A percentile compares a stretch with the other conserved stretches of the same genome.
These are phyloP conservation scores for Papilio demoleus DNA, from an alignment of 2,888 invertebrate genomes.

Conservation along the genomic window DNA sequence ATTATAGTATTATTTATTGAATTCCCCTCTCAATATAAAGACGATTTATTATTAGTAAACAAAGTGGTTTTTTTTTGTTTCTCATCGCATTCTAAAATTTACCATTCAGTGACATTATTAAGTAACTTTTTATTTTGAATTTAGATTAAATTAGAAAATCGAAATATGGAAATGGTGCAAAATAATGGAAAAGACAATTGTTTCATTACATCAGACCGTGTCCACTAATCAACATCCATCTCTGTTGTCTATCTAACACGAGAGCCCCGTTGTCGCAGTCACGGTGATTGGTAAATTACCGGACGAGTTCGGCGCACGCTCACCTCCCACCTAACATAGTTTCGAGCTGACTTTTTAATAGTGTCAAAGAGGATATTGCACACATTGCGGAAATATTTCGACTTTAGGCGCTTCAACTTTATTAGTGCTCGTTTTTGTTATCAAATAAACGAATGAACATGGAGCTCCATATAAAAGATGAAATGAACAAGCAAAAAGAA, in stretches of 20 bases:
- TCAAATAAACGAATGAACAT: background rate
- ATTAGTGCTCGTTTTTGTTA: constrained; percentile 12
- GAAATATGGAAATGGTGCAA: constrained; percentile 15
- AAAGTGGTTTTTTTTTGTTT: background rate
- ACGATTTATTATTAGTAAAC: constrained; percentile 45
- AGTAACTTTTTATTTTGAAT: too few species aligned
- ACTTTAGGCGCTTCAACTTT: background rate
- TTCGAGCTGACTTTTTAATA: constrained; percentile 42
- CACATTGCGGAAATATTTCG: constrained; percentile 31
- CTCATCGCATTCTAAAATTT: background rate
- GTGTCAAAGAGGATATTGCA: constrained; percentile 36
- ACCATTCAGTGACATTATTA: background rate
- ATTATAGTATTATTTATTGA: constrained; percentile 29
- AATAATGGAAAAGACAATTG: constrained; percentile 10
- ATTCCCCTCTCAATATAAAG: constrained; percentile 22
- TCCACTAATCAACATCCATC: constrained; percentile 47
- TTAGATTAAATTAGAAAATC: background rate
- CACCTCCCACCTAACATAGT: constrained; percentile 62
- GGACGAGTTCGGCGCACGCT: constrained; percentile 67
- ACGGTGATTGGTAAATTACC: constrained; percentile 76
- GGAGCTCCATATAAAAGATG: background rate
- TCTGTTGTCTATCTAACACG: constrained; percentile 52
- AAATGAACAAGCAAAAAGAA: background rate
- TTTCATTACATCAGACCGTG: constrained; percentile 28
- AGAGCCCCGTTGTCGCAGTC: constrained; percentile 48